Evolutionary conservation across 2,113 vertebrate species (phyloP), one percentile per base, ranked within the genome.

Genomic region (Campylomormyrus numenius): DNA sequence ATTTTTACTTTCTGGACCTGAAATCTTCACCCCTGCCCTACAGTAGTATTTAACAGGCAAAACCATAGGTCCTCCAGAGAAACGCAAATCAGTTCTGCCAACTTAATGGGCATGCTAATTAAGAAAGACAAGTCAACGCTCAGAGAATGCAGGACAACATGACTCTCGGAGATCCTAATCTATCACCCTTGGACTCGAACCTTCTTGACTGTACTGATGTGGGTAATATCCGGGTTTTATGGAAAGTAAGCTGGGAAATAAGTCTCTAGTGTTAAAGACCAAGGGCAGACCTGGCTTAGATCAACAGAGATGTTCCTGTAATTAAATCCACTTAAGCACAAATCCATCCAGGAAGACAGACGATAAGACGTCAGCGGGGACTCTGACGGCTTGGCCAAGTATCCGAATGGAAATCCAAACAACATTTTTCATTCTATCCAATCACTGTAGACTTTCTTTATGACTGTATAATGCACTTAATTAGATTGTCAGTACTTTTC

Each of bases 231-330:
- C 24, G 21, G 58, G 88, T 85, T 39, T 90, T 88, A 49, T 31
- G 89, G 66, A 66, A 11, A 21, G 84, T 1, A 31, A 88, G 45
- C 49, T 35, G 11, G 31, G 86, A 35, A 39, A 49, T 70, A 49
- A 84, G 56, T 53, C 88, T 84, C 3, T 42, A n/a, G 5, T 50
- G 52, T 56, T 87, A 19, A 42, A 91, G 90, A 89, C 52, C 85
- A 77, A 90, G 87, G 91, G 90, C 92, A 87, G 83, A 93, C 91
- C 90, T 92, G 89, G 89, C 89, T 89, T 84, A 84, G 83, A 80
- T 90, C 91, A 92, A 66, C 31, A 87, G 86, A 56, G 42, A 24
- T 58, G 87, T 35, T 70, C 31, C 66, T 45, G 62, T 77, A 80
- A 89, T 91, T 74, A 87, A 70, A 88, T 21, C 48, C 21, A 74